phyloP scores from a whole-genome alignment of 2,888 invertebrate genomes.

The Drosophila mercatorum region DNA sequence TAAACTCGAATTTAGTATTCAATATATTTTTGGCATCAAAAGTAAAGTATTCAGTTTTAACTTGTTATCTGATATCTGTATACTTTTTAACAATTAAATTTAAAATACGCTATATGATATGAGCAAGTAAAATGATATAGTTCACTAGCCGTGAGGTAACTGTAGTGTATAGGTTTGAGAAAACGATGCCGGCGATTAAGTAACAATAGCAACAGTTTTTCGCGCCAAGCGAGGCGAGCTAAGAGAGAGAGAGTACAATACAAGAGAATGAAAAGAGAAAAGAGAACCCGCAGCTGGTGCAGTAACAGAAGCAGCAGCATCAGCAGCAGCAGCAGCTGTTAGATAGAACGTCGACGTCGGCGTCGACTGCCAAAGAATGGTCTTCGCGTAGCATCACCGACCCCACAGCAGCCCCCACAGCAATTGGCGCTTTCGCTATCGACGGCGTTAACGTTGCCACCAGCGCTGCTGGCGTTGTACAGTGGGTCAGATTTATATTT shows the following conservation, averaged over 20 bases:
- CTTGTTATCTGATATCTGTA: no score
- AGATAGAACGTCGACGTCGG: constrained; percentile 30
- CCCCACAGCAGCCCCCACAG: constrained; percentile 52
- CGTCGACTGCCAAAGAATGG: constrained; percentile 70
- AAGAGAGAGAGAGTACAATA: constrained; percentile 44
- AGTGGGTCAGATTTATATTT: constrained; percentile 11
- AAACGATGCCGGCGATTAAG: constrained; percentile 71
- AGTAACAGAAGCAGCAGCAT: constrained; percentile 51
- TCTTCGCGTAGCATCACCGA: constrained; percentile 59
- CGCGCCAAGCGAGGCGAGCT: constrained; percentile 59
- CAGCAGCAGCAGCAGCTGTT: constrained; percentile 42
- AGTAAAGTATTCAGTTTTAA: no score
- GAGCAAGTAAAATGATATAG: constrained; percentile 6
- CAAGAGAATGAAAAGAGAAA: constrained; percentile 39
- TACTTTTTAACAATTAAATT: no score
- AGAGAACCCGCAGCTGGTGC: constrained; percentile 66
- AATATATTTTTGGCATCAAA: no score
- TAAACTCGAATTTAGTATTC: no score
- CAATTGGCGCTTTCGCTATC: constrained; percentile 48
- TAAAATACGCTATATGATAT: background rate
- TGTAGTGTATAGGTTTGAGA: constrained; percentile 42
- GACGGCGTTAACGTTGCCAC: constrained; percentile 38
- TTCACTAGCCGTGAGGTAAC: background rate
- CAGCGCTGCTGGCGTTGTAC: constrained; percentile 39
- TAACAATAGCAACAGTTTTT: constrained; percentile 78